Conservation (phyloP, 2,888 invertebrate species). For the Fissipunctia ypsillon region DNA sequence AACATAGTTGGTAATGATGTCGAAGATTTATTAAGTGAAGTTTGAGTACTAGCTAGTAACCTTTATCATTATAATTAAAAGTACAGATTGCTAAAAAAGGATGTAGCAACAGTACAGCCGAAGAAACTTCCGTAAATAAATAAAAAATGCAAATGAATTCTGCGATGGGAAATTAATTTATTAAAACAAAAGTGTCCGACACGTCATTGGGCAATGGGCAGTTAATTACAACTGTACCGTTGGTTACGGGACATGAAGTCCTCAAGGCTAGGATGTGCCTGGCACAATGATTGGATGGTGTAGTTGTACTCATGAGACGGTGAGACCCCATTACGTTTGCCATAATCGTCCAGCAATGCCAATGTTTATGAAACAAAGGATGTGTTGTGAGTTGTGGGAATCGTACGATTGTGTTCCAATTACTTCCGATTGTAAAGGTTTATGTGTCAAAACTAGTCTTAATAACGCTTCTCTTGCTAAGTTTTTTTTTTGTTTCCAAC, state of each 20-base stretch:
- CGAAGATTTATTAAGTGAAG: neutral
- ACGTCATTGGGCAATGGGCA: slow-evolving; percentile 38
- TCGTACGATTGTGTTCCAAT: slow-evolving; percentile 40
- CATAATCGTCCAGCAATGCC: slow-evolving; percentile 79
- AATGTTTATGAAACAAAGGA: slow-evolving; percentile 71
- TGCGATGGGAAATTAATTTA: slow-evolving; percentile 23
- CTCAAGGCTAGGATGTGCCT: slow-evolving; percentile 68
- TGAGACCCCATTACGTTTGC: slow-evolving; percentile 76
- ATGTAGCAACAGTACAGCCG: neutral
- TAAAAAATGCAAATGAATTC: slow-evolving; percentile 7
- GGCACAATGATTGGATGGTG: slow-evolving; percentile 65
- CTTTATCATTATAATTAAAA: no score
- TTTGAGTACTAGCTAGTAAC: slow-evolving; percentile 1
- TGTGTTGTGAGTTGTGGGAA: slow-evolving; percentile 62
- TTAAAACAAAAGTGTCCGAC: slow-evolving; percentile 24
- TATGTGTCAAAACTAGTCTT: slow-evolving; percentile 23
- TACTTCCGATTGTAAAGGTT: slow-evolving; percentile 38
- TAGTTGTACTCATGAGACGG: slow-evolving; percentile 63
- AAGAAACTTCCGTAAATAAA: neutral
- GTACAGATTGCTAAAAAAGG: neutral
- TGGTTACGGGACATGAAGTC: slow-evolving; percentile 52
- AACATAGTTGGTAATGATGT: neutral
- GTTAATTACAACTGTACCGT: slow-evolving; percentile 48
- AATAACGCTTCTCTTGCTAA: slow-evolving; percentile 2
- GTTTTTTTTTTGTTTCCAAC: neutral